These are phyloP conservation scores for Xenotilapia leptura DNA, from an alignment of 2,113 vertebrate genomes.

Conservation along the genomic window DNA sequence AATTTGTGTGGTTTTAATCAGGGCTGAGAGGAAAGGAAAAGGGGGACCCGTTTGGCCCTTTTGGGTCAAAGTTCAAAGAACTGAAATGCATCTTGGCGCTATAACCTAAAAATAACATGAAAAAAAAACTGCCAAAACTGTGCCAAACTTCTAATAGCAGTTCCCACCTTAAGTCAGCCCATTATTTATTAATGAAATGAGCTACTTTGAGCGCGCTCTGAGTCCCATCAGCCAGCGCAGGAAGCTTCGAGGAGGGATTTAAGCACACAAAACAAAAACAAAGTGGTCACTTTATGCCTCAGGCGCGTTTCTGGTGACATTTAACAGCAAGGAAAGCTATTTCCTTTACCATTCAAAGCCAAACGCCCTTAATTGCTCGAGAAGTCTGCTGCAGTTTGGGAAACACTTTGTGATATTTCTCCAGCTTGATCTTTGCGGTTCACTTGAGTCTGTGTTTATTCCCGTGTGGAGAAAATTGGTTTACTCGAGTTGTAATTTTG, in stretches of 20 bases:
- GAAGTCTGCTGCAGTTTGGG: conserved; percentile 79
- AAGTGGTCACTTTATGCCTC: conserved; percentile 70
- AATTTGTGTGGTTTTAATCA: neutral
- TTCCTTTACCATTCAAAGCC: conserved; percentile 80
- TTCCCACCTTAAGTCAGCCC: neutral
- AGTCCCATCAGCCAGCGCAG: neutral
- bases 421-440: conserved; percentile 70
- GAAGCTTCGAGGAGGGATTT: conserved; percentile 33
- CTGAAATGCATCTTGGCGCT: neutral
- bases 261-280: conserved; percentile 65
- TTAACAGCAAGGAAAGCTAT: conserved; percentile 84
- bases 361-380: conserved; percentile 81
- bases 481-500: conserved; percentile 73
- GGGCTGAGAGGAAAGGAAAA: neutral
- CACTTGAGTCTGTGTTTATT: conserved; percentile 79
- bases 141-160: neutral
- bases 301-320: conserved; percentile 78
- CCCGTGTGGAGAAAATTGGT: conserved; percentile 73
- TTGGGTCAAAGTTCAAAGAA: neutral
- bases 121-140: neutral
- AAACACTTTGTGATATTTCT: conserved; percentile 79
- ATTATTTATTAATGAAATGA: neutral
- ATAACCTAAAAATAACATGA: neutral
- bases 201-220: neutral
- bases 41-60: neutral